Evolutionary conservation across 2,888 invertebrate genomes (phyloP).

Genomic region (Cylindroiulus punctatus): DNA sequence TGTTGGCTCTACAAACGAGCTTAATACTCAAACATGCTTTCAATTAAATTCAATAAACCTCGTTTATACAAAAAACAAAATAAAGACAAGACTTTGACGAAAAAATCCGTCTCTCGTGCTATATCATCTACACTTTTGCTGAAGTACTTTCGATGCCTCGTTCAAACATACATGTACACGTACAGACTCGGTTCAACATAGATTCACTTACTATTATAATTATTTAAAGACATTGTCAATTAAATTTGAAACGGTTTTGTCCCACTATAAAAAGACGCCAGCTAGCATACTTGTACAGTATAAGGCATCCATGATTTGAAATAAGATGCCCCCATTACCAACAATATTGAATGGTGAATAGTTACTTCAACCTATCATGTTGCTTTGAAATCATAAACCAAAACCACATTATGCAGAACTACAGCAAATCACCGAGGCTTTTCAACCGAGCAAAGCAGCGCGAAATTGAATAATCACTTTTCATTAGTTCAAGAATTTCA

Average conservation of each 20-base stretch:
- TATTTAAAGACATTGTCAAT: not conserved
- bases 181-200: not conserved
- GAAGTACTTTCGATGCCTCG: not conserved
- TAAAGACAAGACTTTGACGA: not conserved
- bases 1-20: not conserved
- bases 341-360: not conserved
- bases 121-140: not conserved
- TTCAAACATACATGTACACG: too few relatives aligned
- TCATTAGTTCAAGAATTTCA: constrained; percentile 6
- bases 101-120: not conserved
- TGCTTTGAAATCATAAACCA: constrained; percentile 12
- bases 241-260: not conserved
- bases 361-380: not conserved
- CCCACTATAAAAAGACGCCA: not conserved
- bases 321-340: not conserved
- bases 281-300: not conserved
- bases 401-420: not conserved
- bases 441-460: not conserved
- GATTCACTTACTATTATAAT: not conserved
- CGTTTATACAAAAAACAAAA: not conserved
- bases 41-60: not conserved
- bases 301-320: not conserved
- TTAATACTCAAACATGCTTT: not conserved
- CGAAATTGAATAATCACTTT: constrained; percentile 6
- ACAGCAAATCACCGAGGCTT: not conserved